Base-by-base conservation (phyloP, 1,140 invertebrate genomes). In the Batillaria attramentaria region DNA sequence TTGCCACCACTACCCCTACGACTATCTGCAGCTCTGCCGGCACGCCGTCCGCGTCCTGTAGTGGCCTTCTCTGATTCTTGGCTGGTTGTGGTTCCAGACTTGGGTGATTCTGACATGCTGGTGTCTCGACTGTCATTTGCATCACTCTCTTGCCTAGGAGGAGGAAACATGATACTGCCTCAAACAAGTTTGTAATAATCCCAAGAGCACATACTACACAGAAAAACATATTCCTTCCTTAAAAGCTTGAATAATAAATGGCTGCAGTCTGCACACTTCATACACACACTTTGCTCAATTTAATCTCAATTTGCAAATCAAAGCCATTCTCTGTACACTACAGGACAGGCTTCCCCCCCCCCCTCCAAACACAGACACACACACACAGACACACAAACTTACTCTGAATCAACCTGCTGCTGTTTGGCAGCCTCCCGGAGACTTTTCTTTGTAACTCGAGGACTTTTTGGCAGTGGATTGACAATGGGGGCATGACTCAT, bases 401-500 rank as follows among this genome's bases (percentile, higher is more conserved):
- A 72, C 43, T 20, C 70, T 35, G 70, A 54, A 2, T 72, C 42
- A 16, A 33, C 28, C n/a, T 72, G 70, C n/a, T 72, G 35, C 37
- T 75, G 73, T 10, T 50, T 50, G 46, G 46, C 72, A 18, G 33
- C 35, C n/a, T 73, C 72, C 20, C 39, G 54, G 54, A 70, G 41
- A 24, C 18, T 28, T 42, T 62, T 75, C 73, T 65, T 76, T 35
- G 35, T 79, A 66, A 78, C 69, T 39, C 79, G 72, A 1, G 87
- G 88, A 54, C 78, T 81, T 16, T 77, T 79, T 43, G 86, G 84
- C 37, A 83, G 73, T 4, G 85, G 86, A 70, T 89, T 89, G 0
- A 89, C 83, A 33, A 89, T 86, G 60, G 87, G 87, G 1, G 84
- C 87, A 54, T 87, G 88, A 79, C 87, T 87, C 50, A 85, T 83